Evolutionary conservation across 2,113 vertebrate genomes (phyloP), one percentile per base, ranked within the genome.

Genomic region (Anas platyrhynchos): DNA sequence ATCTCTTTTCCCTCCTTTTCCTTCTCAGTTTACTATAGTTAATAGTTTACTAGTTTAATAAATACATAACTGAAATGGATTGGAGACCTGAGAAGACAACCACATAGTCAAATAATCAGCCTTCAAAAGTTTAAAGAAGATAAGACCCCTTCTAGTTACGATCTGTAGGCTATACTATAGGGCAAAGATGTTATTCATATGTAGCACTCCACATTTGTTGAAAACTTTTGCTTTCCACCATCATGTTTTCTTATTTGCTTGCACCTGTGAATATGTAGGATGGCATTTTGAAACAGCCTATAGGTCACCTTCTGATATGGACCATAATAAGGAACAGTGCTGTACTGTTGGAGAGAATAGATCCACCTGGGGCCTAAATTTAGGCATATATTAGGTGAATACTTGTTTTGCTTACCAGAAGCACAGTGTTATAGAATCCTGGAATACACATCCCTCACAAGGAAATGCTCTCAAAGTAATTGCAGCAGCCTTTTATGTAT

Each of bases 381-480:
- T 26, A 46, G 27, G 36, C 4, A 61, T 71, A 3, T 67, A 34
- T 84, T 67, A 72, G 27, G 18, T 50, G 15, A 71, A 43, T 43
- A 32, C 14, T 67, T 67, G 20, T 21, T 89, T 71, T 92, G 16
- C 56, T 96, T 89, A 86, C 74, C 52, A 95, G 84, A 89, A 95
- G 72, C 11, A 29, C 9, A 23, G 56, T 46, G 14, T 46, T 91
- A 15, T 8, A n/a, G 6, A 87, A n/a, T 87, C 20, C 58, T 91
- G 87, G 81, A 85, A 94, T 48, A 76, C 22, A n/a, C 22, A 61
- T 56, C 11, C 54, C 38, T 87, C 78, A 61, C 38, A 3, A 21
- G 87, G 56, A 95, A 93, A 71, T 38, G 36, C 56, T 94, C 82
- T 94, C 43, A 85, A 85, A 72, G 6, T 84, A 91, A 68, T 82